Conservation (phyloP, 2,888 invertebrate genomes). For the Cartodere bifasciata region DNA sequence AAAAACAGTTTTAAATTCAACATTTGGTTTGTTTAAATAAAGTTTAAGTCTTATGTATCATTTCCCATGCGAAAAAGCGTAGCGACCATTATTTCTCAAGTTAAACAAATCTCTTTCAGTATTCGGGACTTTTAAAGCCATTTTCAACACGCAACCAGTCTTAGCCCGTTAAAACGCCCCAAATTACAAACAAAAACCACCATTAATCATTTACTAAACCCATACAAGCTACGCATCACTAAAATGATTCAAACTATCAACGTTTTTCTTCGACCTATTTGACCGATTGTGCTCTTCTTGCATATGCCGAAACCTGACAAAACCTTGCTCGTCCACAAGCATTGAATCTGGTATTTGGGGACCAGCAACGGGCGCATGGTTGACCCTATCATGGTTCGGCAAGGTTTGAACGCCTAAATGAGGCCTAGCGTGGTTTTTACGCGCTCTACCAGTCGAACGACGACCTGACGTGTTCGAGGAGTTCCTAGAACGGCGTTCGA, state of each 20-base stretch:
- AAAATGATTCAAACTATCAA: conserved; percentile 29
- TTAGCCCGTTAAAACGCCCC: too few species aligned
- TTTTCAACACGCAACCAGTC: too few species aligned
- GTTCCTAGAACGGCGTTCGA: conserved; percentile 33
- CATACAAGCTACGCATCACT: conserved; percentile 32
- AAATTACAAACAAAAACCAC: too few species aligned
- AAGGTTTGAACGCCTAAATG: conserved; percentile 44
- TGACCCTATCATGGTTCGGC: conserved; percentile 44
- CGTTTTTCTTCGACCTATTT: conserved; percentile 25
- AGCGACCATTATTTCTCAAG: too few species aligned
- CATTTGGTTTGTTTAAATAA: too few species aligned
- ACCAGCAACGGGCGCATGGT: too few species aligned
- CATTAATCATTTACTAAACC: too few species aligned
- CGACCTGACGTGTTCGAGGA: conserved; percentile 33
- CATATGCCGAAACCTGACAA: conserved; percentile 70
- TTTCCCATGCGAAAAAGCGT: too few species aligned
- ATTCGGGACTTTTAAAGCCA: too few species aligned
- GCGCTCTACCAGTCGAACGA: conserved; percentile 31
- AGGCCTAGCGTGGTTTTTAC: conserved; percentile 36
- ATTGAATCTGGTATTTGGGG: conserved; percentile 53
- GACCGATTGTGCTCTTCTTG: conserved; percentile 24
- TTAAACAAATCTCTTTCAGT: too few species aligned
- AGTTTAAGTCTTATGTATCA: too few species aligned
- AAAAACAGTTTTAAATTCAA: too few species aligned
- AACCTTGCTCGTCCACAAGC: conserved; percentile 84